Percentiles rank a stretch among this genome's conserved stretches.
Conservation (phyloP, 2,113 vertebrate genomes). For the Jaculus jaculus region DNA sequence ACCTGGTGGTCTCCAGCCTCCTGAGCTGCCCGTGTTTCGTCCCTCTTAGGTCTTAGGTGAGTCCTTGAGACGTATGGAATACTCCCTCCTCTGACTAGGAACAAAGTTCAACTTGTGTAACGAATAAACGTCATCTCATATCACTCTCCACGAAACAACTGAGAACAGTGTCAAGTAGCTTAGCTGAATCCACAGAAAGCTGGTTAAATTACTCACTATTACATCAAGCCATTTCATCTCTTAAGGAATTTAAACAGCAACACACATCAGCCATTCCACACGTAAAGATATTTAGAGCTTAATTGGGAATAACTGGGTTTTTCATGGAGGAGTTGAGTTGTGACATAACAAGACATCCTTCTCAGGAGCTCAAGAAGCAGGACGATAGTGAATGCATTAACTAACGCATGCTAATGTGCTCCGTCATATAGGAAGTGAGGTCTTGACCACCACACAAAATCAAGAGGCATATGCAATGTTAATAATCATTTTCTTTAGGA, state of each 20-base stretch:
- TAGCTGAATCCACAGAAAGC: not conserved
- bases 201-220: not conserved
- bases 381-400: not conserved
- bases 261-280: not conserved
- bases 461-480: not conserved
- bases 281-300: not conserved
- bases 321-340: not conserved
- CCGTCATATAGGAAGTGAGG: not conserved
- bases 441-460: not conserved
- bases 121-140: not conserved
- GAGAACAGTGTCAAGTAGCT: not conserved
- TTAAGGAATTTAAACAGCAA: not conserved
- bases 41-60: not conserved
- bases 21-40: accelerated
- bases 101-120: not conserved
- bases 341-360: not conserved
- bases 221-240: not conserved
- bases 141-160: not conserved
- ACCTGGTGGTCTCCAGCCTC: conserved; percentile 75
- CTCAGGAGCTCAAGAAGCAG: not conserved
- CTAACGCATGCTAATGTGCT: not conserved
- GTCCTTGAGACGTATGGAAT: not conserved
- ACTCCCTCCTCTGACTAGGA: not conserved
- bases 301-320: not conserved
- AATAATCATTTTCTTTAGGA: too few species aligned